These are phyloP conservation scores for Calliphora vicina DNA, from an alignment of 1,140 invertebrate genomes.

Conservation along the genomic window DNA sequence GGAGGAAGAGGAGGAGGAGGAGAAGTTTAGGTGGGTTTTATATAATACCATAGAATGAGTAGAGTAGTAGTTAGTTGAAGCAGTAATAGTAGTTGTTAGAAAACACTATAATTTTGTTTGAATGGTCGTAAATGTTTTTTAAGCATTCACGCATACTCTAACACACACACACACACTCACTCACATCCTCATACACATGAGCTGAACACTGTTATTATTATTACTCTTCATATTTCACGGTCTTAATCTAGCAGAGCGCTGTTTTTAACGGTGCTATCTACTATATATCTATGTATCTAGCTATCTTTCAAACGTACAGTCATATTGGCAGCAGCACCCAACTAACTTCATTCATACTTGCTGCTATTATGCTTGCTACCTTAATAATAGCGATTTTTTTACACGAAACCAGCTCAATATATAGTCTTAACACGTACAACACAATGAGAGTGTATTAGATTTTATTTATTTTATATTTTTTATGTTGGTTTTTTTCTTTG, in stretches of 20 bases:
- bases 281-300: no score
- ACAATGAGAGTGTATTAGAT: constrained; percentile 14
- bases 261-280: background rate
- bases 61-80: background rate
- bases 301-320: background rate
- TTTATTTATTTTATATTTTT: background rate
- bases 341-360: background rate
- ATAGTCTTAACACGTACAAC: constrained; percentile 17
- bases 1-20: background rate
- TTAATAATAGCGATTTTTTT: background rate
- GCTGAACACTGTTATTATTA: background rate
- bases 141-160: background rate
- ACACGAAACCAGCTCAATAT: background rate
- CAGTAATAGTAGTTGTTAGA: background rate
- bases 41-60: background rate
- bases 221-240: constrained; percentile 20
- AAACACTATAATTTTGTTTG: constrained; percentile 3
- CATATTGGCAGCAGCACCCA: background rate
- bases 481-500: background rate
- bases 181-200: background rate
- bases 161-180: background rate
- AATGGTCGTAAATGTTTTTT: constrained; percentile 1
- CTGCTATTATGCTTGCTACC: background rate
- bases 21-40: background rate
- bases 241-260: constrained; percentile 12